Base-by-base conservation (phyloP, 2,113 vertebrate species). In the Xenopus borealis region DNA sequence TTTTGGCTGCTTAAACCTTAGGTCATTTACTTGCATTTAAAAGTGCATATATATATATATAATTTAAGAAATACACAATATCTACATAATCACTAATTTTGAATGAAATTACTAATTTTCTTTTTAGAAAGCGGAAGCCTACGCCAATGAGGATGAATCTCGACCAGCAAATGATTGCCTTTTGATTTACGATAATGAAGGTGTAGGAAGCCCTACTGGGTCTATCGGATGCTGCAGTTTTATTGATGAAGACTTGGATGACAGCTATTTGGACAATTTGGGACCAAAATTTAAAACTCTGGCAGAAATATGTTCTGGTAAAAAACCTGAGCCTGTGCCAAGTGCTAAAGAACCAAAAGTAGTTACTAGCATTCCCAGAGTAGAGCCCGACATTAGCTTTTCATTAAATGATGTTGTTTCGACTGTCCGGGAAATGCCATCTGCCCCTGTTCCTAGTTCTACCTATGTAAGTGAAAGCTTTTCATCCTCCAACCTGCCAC, bases 251-350 rank as follows among this genome's bases (percentile, higher is more conserved):
- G 92, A 95, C 1, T 73, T 90, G 19, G 93, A 97, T 18, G 93
- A 98, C 57, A 85, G 85, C 0, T 96, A 91, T 80, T 92, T 98
- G 66, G 85, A 98, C 79, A 92, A 95, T 14, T 82, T 98, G 14
- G 95, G 92, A 62, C 91, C 91, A 18, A 95, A 95, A 87, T 99
- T 98, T 81, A 95, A 89, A 85, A 95, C 94, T 4, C 80, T 99
- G 16, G 97, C 96, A 44, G 91, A 94, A 81, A 92, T 99, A 80
- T 96, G 94, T 83, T 81, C 85, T 59, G 92, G 94, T 20, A 90
- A 89, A 14, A 72, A 86, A 72, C 82, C 94, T 0, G 91, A 91
- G 61, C 87, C 89, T 12, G 86, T 91, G 78, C 86, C 89, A 47
- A 88, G 89, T n/a, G 68, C 58, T 16, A 85, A 81, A 17, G 78